Evolutionary conservation across 2,797 vertebrate genomes (phyloP).

Genomic region (Mycteria americana): DNA sequence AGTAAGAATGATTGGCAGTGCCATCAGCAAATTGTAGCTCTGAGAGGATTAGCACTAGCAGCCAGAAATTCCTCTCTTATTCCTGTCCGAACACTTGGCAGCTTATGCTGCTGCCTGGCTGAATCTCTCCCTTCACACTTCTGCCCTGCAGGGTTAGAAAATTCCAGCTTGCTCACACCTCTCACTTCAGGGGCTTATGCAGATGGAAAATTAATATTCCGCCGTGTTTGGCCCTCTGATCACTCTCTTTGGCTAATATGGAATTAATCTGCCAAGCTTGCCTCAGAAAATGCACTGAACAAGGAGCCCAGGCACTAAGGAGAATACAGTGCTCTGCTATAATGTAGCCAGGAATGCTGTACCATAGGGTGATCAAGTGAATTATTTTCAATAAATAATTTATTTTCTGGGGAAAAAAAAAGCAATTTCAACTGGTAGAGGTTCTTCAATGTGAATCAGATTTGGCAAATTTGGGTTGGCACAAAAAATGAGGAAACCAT

Average conservation of each 20-base stretch:
- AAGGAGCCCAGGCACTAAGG: not conserved
- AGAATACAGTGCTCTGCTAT: not conserved
- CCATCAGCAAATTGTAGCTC: not conserved
- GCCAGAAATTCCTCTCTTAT: not conserved
- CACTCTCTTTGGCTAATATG: not conserved
- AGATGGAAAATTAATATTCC: not conserved
- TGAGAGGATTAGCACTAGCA: not conserved
- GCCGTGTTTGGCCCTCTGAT: not conserved
- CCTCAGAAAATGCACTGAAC: not conserved
- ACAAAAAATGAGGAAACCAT: not conserved
- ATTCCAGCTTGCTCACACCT: not conserved
- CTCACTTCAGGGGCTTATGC: not conserved
- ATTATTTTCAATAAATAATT: not conserved
- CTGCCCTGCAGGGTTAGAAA: not conserved
- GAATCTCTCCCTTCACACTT: not conserved
- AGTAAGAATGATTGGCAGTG: not conserved
- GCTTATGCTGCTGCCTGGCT: not conserved
- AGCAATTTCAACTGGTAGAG: not conserved
- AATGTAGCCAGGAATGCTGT: not conserved
- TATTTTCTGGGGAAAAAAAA: fast-evolving
- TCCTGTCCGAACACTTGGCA: not conserved
- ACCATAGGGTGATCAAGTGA: not conserved
- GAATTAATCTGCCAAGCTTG: not conserved
- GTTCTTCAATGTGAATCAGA: not conserved
- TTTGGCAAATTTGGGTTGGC: not conserved